Evolutionary conservation across 2,113 vertebrate genomes (phyloP).

Genomic region (Guaruba guarouba): DNA sequence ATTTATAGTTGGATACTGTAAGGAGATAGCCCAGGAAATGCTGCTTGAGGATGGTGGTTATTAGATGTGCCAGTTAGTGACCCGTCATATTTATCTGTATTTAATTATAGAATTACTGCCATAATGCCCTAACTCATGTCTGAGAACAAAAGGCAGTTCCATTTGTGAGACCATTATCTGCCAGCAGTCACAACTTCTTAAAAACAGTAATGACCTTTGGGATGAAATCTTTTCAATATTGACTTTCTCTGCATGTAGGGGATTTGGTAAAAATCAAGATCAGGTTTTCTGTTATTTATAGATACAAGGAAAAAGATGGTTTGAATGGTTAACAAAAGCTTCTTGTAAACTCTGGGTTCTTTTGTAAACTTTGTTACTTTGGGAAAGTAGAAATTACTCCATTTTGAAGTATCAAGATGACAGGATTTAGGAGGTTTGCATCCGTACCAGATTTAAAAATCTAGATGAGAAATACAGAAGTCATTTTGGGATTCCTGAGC

Average conservation of each 20-base stretch:
- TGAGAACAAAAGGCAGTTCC: not conserved
- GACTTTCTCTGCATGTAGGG: not conserved
- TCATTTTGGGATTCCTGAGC: not conserved
- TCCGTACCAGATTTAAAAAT: not conserved
- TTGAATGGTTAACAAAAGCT: not conserved
- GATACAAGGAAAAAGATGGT: rapidly evolving
- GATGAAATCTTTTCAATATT: not conserved
- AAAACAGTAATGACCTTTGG: not conserved
- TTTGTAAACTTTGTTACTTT: too few relatives aligned
- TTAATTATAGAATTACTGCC: not conserved
- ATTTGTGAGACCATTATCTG: not conserved
- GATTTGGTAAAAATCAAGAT: not conserved
- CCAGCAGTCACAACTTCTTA: not conserved
- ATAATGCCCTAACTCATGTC: not conserved
- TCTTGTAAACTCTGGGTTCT: not conserved
- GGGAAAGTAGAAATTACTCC: not conserved
- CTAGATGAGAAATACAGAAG: not conserved
- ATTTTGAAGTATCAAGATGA: not conserved
- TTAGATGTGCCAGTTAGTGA: not conserved
- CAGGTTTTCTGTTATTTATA: not conserved
- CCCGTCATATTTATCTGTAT: not conserved
- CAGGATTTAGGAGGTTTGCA: not conserved
- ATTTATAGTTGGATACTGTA: not conserved
- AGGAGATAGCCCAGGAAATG: constrained; percentile 37
- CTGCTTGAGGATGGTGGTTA: not conserved